Conservation (phyloP, 1,140 invertebrate species). For the Drosophila repletoides region DNA sequence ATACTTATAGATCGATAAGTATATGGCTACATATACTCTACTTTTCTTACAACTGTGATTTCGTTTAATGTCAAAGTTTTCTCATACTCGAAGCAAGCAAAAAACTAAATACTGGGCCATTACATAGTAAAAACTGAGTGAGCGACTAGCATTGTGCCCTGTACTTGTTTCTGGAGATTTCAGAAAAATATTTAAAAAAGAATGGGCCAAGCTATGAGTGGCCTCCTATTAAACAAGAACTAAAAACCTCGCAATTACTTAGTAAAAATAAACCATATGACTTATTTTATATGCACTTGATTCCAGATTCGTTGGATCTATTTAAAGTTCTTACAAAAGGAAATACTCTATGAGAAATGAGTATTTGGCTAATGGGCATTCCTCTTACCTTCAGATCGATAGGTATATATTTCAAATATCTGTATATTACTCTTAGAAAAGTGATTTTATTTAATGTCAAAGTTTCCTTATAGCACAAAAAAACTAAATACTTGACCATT, state of each 20-base stretch:
- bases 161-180: not conserved
- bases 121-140: not conserved
- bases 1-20: conserved; percentile 12
- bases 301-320: too few relatives aligned
- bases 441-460: conserved; percentile 33
- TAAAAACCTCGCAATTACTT: too few relatives aligned
- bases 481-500: too few relatives aligned
- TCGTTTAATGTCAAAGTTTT: conserved; percentile 31
- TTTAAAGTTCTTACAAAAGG: too few relatives aligned
- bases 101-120: too few relatives aligned
- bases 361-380: too few relatives aligned
- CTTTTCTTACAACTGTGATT: conserved; percentile 10
- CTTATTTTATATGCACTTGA: too few relatives aligned
- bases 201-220: not conserved
- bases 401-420: not conserved
- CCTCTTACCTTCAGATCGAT: conserved; percentile 12
- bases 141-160: not conserved
- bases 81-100: not conserved
- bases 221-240: too few relatives aligned
- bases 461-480: not conserved
- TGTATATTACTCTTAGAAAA: not conserved
- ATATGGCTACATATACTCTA: not conserved
- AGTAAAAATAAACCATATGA: too few relatives aligned
- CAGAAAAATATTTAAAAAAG: not conserved
- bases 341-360: too few relatives aligned